phyloP scores from a whole-genome alignment of 2,797 vertebrate species.

The Acanthornis magna region DNA sequence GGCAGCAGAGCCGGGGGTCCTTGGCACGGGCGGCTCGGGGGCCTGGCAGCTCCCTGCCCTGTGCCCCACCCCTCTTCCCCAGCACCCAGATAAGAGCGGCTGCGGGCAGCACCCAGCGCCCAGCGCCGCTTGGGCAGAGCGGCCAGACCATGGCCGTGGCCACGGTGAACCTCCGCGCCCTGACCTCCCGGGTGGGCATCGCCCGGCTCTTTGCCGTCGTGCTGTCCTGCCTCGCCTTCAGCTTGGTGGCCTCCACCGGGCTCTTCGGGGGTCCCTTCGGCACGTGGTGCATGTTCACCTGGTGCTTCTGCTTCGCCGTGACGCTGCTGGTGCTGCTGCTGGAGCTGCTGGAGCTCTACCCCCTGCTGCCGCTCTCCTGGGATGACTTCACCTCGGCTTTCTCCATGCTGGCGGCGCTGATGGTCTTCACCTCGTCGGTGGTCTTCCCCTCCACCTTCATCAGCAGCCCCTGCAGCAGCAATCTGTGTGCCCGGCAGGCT shows the following conservation, averaged over 20 bases:
- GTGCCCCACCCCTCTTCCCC: not conserved
- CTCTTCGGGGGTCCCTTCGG: not conserved
- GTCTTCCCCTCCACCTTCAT: constrained; percentile 75
- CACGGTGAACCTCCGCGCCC: constrained; percentile 47
- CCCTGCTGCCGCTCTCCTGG: constrained; percentile 82
- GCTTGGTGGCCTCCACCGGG: constrained; percentile 76
- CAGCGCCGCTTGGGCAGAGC: not conserved
- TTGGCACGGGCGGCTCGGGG: fast-evolving
- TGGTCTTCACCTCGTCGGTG: constrained; percentile 83
- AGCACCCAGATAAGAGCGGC: not conserved
- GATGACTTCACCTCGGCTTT: constrained; percentile 84
- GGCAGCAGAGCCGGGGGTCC: not conserved
- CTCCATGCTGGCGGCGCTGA: constrained; percentile 82
- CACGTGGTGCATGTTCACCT: constrained; percentile 86
- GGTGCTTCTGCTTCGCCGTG: constrained; percentile 83
- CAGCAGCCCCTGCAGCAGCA: not conserved
- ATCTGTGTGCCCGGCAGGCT: constrained; percentile 24
- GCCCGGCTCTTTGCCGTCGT: constrained; percentile 77
- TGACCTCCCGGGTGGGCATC: constrained; percentile 76
- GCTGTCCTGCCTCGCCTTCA: constrained; percentile 81
- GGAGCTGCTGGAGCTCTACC: constrained; percentile 74
- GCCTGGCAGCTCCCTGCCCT: not conserved
- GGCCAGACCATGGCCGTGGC: not conserved
- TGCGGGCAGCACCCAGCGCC: not conserved
- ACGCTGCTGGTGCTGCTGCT: constrained; percentile 79